These are phyloP conservation scores for Cynocephalus volans DNA, from an alignment of 2,113 vertebrate species.

Conservation along the genomic window DNA sequence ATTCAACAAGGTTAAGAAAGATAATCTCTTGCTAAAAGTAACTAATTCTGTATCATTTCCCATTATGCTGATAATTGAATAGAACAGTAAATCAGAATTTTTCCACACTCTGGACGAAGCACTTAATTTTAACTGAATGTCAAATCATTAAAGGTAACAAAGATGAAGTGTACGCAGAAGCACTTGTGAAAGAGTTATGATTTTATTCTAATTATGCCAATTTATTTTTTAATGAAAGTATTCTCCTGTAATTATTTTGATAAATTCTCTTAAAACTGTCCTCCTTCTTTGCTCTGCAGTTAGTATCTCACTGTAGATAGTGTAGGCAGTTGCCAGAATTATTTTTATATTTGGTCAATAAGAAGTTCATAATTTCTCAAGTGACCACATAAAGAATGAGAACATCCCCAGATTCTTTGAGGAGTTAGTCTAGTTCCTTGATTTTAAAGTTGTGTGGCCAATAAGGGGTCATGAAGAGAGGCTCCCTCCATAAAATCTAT, in stretches of 20 bases:
- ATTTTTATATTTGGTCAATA: slow-evolving; percentile 40
- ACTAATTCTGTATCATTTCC: slow-evolving; percentile 67
- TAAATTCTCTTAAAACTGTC: slow-evolving; percentile 76
- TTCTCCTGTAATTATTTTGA: slow-evolving; percentile 84
- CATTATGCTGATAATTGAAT: slow-evolving; percentile 51
- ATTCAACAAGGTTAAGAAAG: slow-evolving; percentile 60
- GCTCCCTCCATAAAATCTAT: neutral
- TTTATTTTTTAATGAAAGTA: slow-evolving; percentile 85
- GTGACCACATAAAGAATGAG: slow-evolving; percentile 23
- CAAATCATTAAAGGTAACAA: slow-evolving; percentile 82
- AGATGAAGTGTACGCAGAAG: slow-evolving; percentile 72
- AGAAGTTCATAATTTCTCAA: slow-evolving; percentile 65
- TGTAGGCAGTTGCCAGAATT: slow-evolving; percentile 37
- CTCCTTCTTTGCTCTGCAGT: slow-evolving; percentile 65
- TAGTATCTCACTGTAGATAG: slow-evolving; percentile 56
- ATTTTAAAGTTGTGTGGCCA: slow-evolving; percentile 19
- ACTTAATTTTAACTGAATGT: slow-evolving; percentile 81
- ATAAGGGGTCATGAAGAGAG: neutral
- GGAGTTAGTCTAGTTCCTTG: slow-evolving; percentile 1
- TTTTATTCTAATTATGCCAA: slow-evolving; percentile 84
- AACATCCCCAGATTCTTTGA: neutral
- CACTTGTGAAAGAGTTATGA: slow-evolving; percentile 80
- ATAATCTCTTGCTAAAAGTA: slow-evolving; percentile 60
- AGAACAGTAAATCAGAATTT: slow-evolving; percentile 79
- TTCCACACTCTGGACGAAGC: slow-evolving; percentile 37